Base-by-base conservation (phyloP, 2,888 invertebrate species). In the Temnothorax unifasciatus region DNA sequence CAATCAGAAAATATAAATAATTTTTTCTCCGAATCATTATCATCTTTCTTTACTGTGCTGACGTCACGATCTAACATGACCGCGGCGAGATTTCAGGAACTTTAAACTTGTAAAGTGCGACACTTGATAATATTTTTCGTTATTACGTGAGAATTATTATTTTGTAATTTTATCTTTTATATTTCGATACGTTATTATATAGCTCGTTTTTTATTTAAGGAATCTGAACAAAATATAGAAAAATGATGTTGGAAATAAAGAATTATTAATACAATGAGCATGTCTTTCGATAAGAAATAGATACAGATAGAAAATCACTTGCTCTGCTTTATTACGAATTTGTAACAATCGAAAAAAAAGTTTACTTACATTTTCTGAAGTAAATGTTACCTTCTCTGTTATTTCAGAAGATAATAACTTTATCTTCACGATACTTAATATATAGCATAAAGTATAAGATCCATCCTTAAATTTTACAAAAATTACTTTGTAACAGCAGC, bases 331-430 rank as follows among this genome's bases (percentile, higher is more conserved):
- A 52, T 44, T 59, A 59, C 15, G 4, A 74, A 74, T 59, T 74
- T 57, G 18, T 44, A 71, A 54, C 38, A 57, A 73, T 57, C 1
- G 18, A 2, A 15, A 73, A 29, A 25, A 74, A 8, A 4, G 2
- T 66, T 74, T 57, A 54, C 13, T 57, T 73, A 57, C 54, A 73
- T 57, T 57, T 74, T 59, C 18, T 74, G 29, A 59, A 59, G 9
- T 38, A 52, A 54, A 71, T 21, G 2, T 41, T 73, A 57, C 41
- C 41, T 15, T 66, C 15, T 25, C 34, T 29, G 13, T 15, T 47
- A n/a, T 52, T 34, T 63, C 15, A 38, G 6, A 34, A 75, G 9
- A 47, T 74, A 69, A 71, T 54, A 29, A 47, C 9, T 74, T 74
- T 74, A 34, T 3, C 9, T 34, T 61, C 18, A 38, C n/a, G 21